Conservation (phyloP, 1,140 invertebrate species). For the Zaprionus kolodkinae region DNA sequence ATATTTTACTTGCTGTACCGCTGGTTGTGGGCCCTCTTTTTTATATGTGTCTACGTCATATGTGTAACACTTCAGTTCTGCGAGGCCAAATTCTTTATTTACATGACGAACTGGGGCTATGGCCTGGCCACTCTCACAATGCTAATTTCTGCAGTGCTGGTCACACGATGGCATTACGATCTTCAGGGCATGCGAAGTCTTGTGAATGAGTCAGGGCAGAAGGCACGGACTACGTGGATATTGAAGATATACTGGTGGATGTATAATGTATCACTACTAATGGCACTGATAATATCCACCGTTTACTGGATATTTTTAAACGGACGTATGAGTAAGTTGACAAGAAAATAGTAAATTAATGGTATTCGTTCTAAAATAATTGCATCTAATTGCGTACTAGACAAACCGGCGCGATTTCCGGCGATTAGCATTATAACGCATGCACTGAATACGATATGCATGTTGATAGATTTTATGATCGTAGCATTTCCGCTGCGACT, state of each 20-base stretch:
- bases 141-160: conserved; percentile 68
- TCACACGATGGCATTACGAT: conserved; percentile 78
- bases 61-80: conserved; percentile 85
- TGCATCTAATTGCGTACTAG: conserved; percentile 31
- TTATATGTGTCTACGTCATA: conserved; percentile 85
- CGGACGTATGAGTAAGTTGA: conserved; percentile 83
- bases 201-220: conserved; percentile 63
- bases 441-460: conserved; percentile 89
- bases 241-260: conserved; percentile 86
- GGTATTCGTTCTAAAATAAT: neutral
- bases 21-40: conserved; percentile 85
- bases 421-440: conserved; percentile 89
- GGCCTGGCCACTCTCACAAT: conserved; percentile 84
- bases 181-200: conserved; percentile 50
- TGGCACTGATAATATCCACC: conserved; percentile 87
- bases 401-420: conserved; percentile 74
- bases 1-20: conserved; percentile 86
- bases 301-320: conserved; percentile 88
- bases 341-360: neutral
- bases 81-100: conserved; percentile 86
- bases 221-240: conserved; percentile 51
- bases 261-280: conserved; percentile 85
- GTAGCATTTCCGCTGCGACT: conserved; percentile 89
- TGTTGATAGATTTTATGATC: conserved; percentile 89
- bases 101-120: conserved; percentile 91